Base-by-base conservation (phyloP, 2,113 vertebrate species). In the Microcebus tavaratra region DNA sequence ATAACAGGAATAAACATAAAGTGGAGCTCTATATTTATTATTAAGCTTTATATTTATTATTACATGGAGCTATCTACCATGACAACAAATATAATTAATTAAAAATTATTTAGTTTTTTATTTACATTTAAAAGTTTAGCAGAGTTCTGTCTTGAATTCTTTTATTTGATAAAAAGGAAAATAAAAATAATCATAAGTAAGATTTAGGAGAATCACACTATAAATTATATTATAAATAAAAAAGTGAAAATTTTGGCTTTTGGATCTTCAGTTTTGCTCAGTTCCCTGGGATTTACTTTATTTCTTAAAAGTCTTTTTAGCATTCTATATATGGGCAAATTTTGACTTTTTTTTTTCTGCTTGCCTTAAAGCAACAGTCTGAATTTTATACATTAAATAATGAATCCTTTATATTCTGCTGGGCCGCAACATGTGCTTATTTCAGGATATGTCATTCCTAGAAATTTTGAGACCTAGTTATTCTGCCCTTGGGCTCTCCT, bases 351-450 rank as follows among this genome's bases (percentile, higher is more conserved):
- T 55, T 55, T 55, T 55, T 68, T 65, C 65, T 73, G 34, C 63
- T 96, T 92, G 29, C 36, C 36, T 80, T 86, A 96, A 88, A 97
- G 59, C 31, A 75, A 17, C 21, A 29, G n/a, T 92, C 94, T 90
- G 57, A 89, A 91, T 88, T 94, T 87, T 90, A 6, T 59, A 20
- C 25, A 48, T 92, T 67, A 92, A 55, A 59, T 67, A 95, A 83
- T 78, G 23, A 87, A 61, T 90, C 27, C 75, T 67, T 96, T 93
- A 61, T 70, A 87, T n/a, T 91, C 45, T 73, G 4, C 39, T 67
- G n/a, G 55, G 15, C 81, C 27, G 10, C 15, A 34, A 6, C 21
- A n/a, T 67, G 50, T 90, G 14, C 29, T 23, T 39, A 86, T 67
- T 94, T 39, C 31, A 55, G 63, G 42, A 57, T 31, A 80, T 48